Evolutionary conservation across 1,140 invertebrate genomes (phyloP), one percentile per base, ranked within the genome.

Genomic region (Pomacea maculata): DNA sequence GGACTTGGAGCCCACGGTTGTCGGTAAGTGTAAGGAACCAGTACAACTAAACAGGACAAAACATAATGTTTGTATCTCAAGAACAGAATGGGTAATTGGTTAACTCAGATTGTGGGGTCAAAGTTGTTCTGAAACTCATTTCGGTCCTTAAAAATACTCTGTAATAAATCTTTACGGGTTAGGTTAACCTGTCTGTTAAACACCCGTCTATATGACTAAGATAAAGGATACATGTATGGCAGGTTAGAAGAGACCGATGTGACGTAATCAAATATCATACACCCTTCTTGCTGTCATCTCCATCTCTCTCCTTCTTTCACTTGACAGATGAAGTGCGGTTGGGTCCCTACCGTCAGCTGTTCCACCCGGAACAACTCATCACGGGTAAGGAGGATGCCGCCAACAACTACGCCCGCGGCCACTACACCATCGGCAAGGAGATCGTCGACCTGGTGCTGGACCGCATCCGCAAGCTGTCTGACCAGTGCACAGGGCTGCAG

Each of bases 1-100:
- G 19, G 96, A 97, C 87, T 92, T 96, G 82, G 95, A 96, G 82
- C 95, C 95, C 55, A 96, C 95, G 17, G 95, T 96, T 5, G 94
- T 96, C 80, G 93, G 95, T 95, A 85, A 92, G 93, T 87, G 54
- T 21, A 17, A 45, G 2, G 54, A 45, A 45, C 34, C 34, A 6
- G 34, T 45, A 45, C 12, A 0, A 7, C 17, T 71, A 21, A n/a
- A 25, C 7, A 21, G 57, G 9, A n/a, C 45, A 25, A 79, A 52
- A 15, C 11, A 45, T 45, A 45, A 70, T 57, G 19, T 34, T 21
- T 71, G n/a, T 63, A 79, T 54, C 19, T 17, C 34, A 70, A 52
- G 19, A 25, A 25, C 25, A 25, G 25, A 45, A 45, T 45, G 34
- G 34, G 34, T 0, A 45, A 45, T 45, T 45, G 1, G 2, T 45